A percentile compares a stretch with the other conserved stretches of the same genome.
phyloP scores from a whole-genome alignment of 2,113 vertebrate genomes.

The Laterallus jamaicensis region DNA sequence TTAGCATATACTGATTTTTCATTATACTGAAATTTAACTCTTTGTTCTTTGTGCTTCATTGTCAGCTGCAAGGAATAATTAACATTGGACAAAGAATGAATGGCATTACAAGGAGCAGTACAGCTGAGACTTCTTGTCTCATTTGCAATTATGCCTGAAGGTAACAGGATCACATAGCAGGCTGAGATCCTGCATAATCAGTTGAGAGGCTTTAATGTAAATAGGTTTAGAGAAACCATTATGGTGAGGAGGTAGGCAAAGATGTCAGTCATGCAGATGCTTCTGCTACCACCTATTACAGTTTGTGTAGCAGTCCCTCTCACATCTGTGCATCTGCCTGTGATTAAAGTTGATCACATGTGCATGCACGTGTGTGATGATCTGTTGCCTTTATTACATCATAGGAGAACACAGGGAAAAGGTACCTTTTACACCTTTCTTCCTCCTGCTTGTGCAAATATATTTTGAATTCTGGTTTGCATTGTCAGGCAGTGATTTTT shows the following conservation, averaged over 20 bases:
- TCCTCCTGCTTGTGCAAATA: background rate
- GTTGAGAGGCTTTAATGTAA: background rate
- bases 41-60: slow-evolving; percentile 18
- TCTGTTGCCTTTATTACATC: background rate
- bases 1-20: slow-evolving; percentile 3
- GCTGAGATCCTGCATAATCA: slow-evolving; percentile 45
- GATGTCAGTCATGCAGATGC: background rate
- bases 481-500: background rate
- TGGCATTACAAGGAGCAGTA: background rate
- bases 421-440: background rate
- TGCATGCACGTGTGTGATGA: accelerated
- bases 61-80: slow-evolving; percentile 45
- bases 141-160: slow-evolving; percentile 59
- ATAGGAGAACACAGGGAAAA: background rate
- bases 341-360: accelerated
- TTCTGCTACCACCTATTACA: background rate
- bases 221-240: background rate
- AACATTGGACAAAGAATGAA: slow-evolving; percentile 5
- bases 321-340: accelerated
- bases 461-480: background rate
- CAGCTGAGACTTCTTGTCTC: slow-evolving; percentile 56
- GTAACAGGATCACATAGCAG: background rate
- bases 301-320: background rate
- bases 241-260: background rate
- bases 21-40: slow-evolving; percentile 41